Evolutionary conservation across 2,888 invertebrate genomes (phyloP), one percentile per base, ranked within the genome.

Genomic region (Chymomyza fuscimana): DNA sequence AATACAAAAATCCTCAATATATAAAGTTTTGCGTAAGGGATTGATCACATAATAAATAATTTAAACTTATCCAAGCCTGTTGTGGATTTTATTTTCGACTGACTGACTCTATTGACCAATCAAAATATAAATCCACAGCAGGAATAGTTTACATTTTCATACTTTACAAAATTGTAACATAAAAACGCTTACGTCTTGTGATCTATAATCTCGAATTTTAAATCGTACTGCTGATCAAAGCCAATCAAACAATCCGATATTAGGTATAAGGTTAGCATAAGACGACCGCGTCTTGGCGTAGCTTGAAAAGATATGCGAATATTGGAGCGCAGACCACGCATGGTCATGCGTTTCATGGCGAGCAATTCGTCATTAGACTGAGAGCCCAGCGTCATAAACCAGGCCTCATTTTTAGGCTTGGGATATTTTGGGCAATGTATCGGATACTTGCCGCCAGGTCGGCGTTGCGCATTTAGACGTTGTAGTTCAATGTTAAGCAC

Each of bases 201-300:
- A 73, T 89, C 86, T 36, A 90, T 82, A 51, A 94, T 89, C 79
- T 94, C 93, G 63, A 94, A 91, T 67, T 93, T 93, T 25, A 94
- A 80, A 78, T 94, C 93, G 73, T 93, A 97, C 89, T 98, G 97
- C 90, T 99, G 98, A 92, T 99, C 99, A 36, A 98, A 93, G 2
- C 98, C 98, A 77, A 99, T 93, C 88, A 98, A 98, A 73, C 96
- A 96, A 92, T 99, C 99, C 61, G 98, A 98, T 93, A 98, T 94
- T 65, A 99, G 91, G 91, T 96, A 98, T 25, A 98, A 90, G 0
- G 96, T 96, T 89, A 97, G 94, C 75, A 95, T 94, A 60, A 95
- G 93, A n/a, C 95, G 94, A 46, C 97, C 97, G 94, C 93, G 94
- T 79, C 89, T 92, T 10, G 92, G 89, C 16, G 96, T 95, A 5